Evolutionary conservation across 2,888 invertebrate species (phyloP).

Genomic region (Exocentrus adspersus): DNA sequence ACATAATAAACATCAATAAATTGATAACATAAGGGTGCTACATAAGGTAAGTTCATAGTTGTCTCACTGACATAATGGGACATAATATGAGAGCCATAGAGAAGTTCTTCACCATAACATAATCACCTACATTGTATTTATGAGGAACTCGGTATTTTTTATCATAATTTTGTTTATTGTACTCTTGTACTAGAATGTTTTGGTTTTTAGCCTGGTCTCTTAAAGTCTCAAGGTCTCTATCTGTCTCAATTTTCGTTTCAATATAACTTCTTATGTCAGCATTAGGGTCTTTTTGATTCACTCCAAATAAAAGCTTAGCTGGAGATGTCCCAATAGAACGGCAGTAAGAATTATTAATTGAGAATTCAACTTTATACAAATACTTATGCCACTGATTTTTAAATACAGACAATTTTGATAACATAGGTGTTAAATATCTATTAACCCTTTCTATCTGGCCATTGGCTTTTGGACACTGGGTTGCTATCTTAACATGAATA

Average conservation of each 20-base stretch:
- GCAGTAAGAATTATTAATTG: slow-evolving; percentile 26
- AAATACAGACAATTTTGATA: slow-evolving; percentile 17
- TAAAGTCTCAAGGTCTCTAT: slow-evolving; percentile 6
- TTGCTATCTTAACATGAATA: slow-evolving; percentile 25
- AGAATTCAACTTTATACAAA: slow-evolving; percentile 27
- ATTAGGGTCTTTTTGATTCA: slow-evolving; percentile 11
- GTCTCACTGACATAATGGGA: too few species aligned
- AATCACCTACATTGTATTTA: slow-evolving; percentile 31
- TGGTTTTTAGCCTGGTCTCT: slow-evolving; percentile 7
- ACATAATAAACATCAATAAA: too few species aligned
- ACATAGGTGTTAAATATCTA: slow-evolving; percentile 22
- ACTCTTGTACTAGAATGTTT: slow-evolving; percentile 7
- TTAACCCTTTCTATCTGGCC: neutral
- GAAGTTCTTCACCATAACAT: slow-evolving; percentile 37
- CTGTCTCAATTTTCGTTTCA: neutral
- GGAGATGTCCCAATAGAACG: slow-evolving; percentile 7
- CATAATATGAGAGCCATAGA: too few species aligned
- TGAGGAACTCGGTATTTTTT: neutral
- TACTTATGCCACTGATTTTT: slow-evolving; percentile 25
- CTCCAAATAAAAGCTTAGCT: slow-evolving; percentile 8
- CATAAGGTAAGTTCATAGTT: too few species aligned
- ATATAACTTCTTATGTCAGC: slow-evolving; percentile 15
- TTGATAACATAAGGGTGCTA: too few species aligned
- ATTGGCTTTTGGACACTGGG: slow-evolving; percentile 11
- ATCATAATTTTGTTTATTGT: slow-evolving; percentile 26